Conservation (phyloP, 2,888 invertebrate genomes). For the Mythimna albipuncta region DNA sequence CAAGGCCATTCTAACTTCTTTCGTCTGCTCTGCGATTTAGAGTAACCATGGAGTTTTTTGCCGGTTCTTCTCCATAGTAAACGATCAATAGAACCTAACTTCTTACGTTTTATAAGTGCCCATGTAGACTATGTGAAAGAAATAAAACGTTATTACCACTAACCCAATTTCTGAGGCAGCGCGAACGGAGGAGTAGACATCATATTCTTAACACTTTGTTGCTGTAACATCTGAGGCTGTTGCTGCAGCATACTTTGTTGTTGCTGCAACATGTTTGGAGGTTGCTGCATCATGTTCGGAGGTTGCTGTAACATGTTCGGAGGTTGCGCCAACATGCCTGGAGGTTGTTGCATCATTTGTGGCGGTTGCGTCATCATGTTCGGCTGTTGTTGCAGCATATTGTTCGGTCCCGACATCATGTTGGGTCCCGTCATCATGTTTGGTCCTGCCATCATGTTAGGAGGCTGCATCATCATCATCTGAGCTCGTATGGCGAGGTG, state of each 20-base stretch:
- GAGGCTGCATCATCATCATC: slow-evolving; percentile 42
- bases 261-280: slow-evolving; percentile 41
- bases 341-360: slow-evolving; percentile 39
- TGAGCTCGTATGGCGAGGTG: slow-evolving; percentile 29
- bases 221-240: slow-evolving; percentile 25
- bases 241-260: slow-evolving; percentile 40
- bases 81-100: too few species aligned
- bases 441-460: slow-evolving; percentile 26
- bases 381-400: slow-evolving; percentile 44
- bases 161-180: slow-evolving; percentile 64
- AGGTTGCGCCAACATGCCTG: slow-evolving; percentile 39
- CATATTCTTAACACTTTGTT: slow-evolving; percentile 45
- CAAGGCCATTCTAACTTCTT: too few species aligned
- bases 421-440: slow-evolving; percentile 45
- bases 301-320: slow-evolving; percentile 45
- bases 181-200: slow-evolving; percentile 51
- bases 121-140: too few species aligned
- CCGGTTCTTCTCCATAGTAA: too few species aligned
- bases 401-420: slow-evolving; percentile 40
- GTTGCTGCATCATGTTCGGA: slow-evolving; percentile 45
- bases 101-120: too few species aligned
- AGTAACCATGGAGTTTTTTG: too few species aligned
- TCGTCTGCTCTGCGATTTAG: too few species aligned
- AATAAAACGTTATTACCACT: neutral
- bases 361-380: slow-evolving; percentile 44